Base-by-base conservation (phyloP, 1,140 invertebrate species). In the Papilio dardanus region DNA sequence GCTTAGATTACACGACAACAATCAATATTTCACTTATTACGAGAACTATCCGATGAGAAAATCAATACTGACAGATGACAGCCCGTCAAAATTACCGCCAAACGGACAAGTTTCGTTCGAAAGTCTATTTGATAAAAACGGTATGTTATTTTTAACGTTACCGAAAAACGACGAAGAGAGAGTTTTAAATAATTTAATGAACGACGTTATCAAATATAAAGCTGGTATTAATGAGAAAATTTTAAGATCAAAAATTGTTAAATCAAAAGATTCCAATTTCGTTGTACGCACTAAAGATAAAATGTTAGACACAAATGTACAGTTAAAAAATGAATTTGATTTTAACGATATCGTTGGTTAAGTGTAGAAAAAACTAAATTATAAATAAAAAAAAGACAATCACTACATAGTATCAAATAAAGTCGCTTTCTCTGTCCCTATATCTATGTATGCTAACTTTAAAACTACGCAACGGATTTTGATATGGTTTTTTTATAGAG, bases 181-280 rank as follows among this genome's bases (percentile, higher is more conserved):
- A 74, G 24, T 67, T 30, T 68, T 77, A 14, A 79, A 79, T 40
- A 40, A 75, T 42, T 50, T 79, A 16, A 33, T 79, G n/a, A 79
- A 77, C n/a, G 74, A 77, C 1, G 12, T 69, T 10, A 69, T 69
- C 0, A 69, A 40, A 21, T 24, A 37, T 16, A 69, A 69, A 28
- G 35, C 67, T 19, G 21, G 21, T 21, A 12, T 24, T 0, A 69
- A 69, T 12, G 67, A 69, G 7, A 37, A 24, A 40, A 35, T 19
- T 21, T 24, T 40, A 10, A 37, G 31, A 69, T 24, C n/a, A 21
- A 35, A 69, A 12, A 37, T 21, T 12, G 6, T 8, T 37, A 69
- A 40, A 69, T 37, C 7, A 1, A 69, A 69, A 24, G 35, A 69
- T 21, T 14, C 67, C 12, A 37, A 37, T 14, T 19, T 40, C 14